phyloP scores from a whole-genome alignment of 1,140 invertebrate species.

The Conus betulinus region DNA sequence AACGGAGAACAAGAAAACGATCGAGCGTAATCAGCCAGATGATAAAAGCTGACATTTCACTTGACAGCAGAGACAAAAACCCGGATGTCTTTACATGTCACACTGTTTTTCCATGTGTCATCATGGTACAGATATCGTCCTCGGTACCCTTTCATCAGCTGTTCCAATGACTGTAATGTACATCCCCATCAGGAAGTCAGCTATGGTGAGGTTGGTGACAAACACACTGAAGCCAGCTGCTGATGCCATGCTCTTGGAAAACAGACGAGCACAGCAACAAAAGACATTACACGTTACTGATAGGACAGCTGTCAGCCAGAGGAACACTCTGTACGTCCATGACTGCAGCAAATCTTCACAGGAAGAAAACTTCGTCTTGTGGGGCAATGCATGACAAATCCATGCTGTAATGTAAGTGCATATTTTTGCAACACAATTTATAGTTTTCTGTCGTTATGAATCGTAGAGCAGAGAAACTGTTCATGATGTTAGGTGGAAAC shows the following conservation, averaged over 20 bases:
- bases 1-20: slow-evolving; percentile 51
- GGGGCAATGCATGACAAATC: slow-evolving; percentile 35
- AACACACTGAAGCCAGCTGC: not conserved
- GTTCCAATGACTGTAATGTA: slow-evolving; percentile 59
- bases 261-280: slow-evolving; percentile 32
- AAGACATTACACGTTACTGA: slow-evolving; percentile 50
- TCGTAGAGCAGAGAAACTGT: slow-evolving; percentile 2
- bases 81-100: slow-evolving; percentile 49
- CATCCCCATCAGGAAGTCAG: slow-evolving; percentile 68
- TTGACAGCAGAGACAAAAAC: slow-evolving; percentile 52
- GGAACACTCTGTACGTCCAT: slow-evolving; percentile 33
- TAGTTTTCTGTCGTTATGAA: slow-evolving; percentile 36
- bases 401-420: not conserved
- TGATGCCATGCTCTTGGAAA: not conserved
- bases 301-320: slow-evolving; percentile 39
- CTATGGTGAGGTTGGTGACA: slow-evolving; percentile 12
- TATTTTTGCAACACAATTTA: slow-evolving; percentile 44
- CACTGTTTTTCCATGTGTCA: slow-evolving; percentile 42
- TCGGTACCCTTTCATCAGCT: slow-evolving; percentile 51
- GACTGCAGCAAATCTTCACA: slow-evolving; percentile 50
- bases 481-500: slow-evolving; percentile 34
- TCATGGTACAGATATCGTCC: slow-evolving; percentile 51
- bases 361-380: slow-evolving; percentile 48
- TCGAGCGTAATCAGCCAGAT: slow-evolving; percentile 55
- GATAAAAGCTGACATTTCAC: not conserved